Evolutionary conservation across 2,888 invertebrate genomes (phyloP), one percentile per base, ranked within the genome.

Genomic region (Aradus depressus): DNA sequence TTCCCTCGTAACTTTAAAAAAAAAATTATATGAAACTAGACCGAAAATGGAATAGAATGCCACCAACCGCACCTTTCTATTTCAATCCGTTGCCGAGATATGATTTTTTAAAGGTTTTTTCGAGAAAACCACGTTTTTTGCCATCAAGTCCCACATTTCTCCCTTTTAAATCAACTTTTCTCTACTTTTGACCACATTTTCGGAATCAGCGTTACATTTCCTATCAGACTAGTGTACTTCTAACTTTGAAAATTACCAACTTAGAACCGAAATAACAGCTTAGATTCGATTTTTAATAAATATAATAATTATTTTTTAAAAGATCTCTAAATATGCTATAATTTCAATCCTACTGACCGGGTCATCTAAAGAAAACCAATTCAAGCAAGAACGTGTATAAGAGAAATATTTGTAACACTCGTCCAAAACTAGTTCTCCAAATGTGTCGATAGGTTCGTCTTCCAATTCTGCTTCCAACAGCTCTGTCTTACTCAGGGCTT

Each of bases 401-500:
- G 50, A 52, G 32, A 55, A 55, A 16, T 45, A 37, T 28, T 44
- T 45, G 44, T 44, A 50, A 23, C 52, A 52, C 22, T 55, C 52
- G 28, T 55, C 52, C 25, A 55, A 31, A 12, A 55, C 25, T 1
- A 52, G 41, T 21, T 37, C 45, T 2, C 52, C 52, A 25, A 55
- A 53, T 4, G 42, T 55, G 18, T 38, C 16, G 14, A 50, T 43
- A 8, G 41, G 42, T 31, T 50, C 52, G 23, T 55, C 52, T 26
- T 53, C 52, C 26, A 38, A 25, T 6, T 37, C 37, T 19, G 50
- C 26, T 32, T 55, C 55, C 5, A 52, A 8, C 3, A 55, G 44
- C 16, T 55, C 55, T 2, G 53, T 47, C 18, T 37, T 50, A 14
- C 44, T 23, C 28, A 55, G 39, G 6, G 55, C 55, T 47, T 52